phyloP scores from a whole-genome alignment of 2,797 vertebrate genomes.

The Pteronotus mesoamericanus region DNA sequence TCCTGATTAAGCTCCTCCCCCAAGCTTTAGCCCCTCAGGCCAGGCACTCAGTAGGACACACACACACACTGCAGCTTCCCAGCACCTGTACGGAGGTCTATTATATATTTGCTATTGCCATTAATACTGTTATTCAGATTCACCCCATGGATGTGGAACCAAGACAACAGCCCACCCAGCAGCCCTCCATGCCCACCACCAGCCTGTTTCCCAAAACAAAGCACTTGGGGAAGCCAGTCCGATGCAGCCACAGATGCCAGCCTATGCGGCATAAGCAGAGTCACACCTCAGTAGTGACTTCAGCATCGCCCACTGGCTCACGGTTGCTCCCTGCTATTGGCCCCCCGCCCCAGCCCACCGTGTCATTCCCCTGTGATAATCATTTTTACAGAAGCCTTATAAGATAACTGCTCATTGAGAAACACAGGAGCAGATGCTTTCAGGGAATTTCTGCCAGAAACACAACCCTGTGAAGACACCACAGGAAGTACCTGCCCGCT shows the following conservation, averaged over 20 bases:
- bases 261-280: not conserved
- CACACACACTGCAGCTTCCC: not conserved
- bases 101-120: not conserved
- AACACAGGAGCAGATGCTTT: not conserved
- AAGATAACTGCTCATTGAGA: not conserved
- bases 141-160: not conserved
- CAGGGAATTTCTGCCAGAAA: not conserved
- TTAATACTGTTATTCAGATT: not conserved
- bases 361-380: not conserved
- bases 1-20: not conserved
- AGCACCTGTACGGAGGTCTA: fast-evolving
- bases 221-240: not conserved
- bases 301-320: not conserved
- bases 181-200: not conserved
- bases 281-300: not conserved
- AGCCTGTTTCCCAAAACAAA: not conserved
- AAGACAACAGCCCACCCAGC: not conserved
- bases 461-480: not conserved
- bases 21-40: not conserved
- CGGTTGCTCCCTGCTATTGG: not conserved
- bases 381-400: not conserved
- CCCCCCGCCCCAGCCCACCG: not conserved
- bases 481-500: not conserved
- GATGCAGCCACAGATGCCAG: not conserved
- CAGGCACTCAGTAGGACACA: no score